Evolutionary conservation across 2,113 vertebrate species (phyloP), one percentile per base, ranked within the genome.

Genomic region (Propithecus coquereli): DNA sequence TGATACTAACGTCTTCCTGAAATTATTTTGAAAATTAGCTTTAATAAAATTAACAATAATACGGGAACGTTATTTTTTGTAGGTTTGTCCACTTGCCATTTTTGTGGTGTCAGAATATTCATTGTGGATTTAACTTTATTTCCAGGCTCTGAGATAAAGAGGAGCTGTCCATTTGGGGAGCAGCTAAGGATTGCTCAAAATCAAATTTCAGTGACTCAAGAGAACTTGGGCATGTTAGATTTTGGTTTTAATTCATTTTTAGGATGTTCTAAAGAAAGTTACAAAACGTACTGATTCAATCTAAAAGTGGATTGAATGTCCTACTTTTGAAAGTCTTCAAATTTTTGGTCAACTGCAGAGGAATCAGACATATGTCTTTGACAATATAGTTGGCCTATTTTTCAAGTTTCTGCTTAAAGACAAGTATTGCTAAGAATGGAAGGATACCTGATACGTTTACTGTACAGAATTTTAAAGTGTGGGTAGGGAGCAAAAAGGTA

Each of bases 221-320:
- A 96, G 47, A 81, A 82, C 27, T 61, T 73, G 47, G 40, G 45
- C 37, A 85, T 87, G 68, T 82, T 91, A 91, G 30, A 94, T 59
- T 86, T 66, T 91, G 66, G 50, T 94, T 94, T 95, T 94, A 83
- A 97, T 94, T 95, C 82, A 85, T 40, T 96, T 94, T 76, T 85
- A 84, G 54, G 76, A 70, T 95, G 73, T 87, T 86, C 82, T 94
- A 92, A 90, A 79, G 34, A 77, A 96, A 94, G 61, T 89, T 95
- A 96, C 1, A 6, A 97, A 96, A 93, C 80, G 83, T 66, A 32
- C 25, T 95, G 79, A 94, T 94, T 96, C 57, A 91, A 45, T 74
- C 77, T 82, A 68, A 85, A 90, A 71, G n/a, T 79, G 22, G 84
- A 47, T 91, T 76, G 84, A 74, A 86, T 5, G 30, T 74, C 18